Evolutionary conservation across 2,888 invertebrate genomes (phyloP), one percentile per base, ranked within the genome.

Genomic region (Dioctria linearis): DNA sequence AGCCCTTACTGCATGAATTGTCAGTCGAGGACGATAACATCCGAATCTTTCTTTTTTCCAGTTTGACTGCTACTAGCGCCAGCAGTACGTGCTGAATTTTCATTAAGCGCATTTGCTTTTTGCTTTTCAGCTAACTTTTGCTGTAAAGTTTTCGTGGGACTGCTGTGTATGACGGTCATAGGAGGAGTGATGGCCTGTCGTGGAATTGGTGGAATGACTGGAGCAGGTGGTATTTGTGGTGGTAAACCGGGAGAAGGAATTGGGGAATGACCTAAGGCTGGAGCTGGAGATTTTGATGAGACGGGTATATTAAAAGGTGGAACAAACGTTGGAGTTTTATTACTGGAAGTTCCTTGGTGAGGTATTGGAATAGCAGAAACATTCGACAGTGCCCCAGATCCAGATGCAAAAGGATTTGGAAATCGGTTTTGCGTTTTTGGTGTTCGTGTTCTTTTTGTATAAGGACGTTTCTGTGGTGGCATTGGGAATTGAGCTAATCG

Each of bases 51-150:
- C 25, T 83, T 83, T 79, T 82, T 83, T 39, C 81, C 81, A 4
- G 5, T n/a, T 49, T 82, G 82, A n/a, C 80, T 81, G n/a, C 79
- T 80, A 39, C 83, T 81, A 59, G 78, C 61, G 51, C 79, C 82
- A 57, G 73, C 80, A 65, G 76, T 80, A 65, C 82, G 82, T 11
- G 82, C 82, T 46, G 83, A 83, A 73, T 82, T 84, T 63, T 85
- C 85, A 73, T 81, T 81, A n/a, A 82, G 75, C 51, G 83, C 83
- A 83, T 84, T 85, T 0, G 86, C 85, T 65, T 86, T 86, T 85
- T 93, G 93, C 83, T 93, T 92, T 81, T 93, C 93, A 0, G 93
- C 93, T 79, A 93, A 86, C 86, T 93, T 93, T 85, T 93, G 93
- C 85, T 93, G 93, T 80, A 93, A 86, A 0, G 93, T 93, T 88